phyloP scores from a whole-genome alignment of 2,888 invertebrate species.

The Podabrus alpinus region DNA sequence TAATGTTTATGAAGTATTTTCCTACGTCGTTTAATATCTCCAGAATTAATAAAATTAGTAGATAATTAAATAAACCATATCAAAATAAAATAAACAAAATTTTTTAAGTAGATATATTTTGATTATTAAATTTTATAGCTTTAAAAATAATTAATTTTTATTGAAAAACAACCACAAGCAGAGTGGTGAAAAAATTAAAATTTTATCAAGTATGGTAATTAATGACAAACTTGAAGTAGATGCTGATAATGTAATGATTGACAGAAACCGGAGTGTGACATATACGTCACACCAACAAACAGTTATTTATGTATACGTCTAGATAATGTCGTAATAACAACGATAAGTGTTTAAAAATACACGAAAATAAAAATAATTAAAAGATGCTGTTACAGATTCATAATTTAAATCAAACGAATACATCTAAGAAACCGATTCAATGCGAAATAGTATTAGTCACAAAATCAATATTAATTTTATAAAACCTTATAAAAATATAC shows the following conservation, averaged over 20 bases:
- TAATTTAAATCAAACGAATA: neutral
- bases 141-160: neutral
- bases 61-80: neutral
- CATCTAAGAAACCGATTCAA: neutral
- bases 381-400: neutral
- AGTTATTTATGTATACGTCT: neutral
- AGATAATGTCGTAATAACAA: neutral
- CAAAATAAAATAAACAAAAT: neutral
- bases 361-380: neutral
- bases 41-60: neutral
- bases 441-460: neutral
- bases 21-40: slow-evolving; percentile 13
- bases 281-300: neutral
- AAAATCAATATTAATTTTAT: neutral
- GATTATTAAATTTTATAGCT: neutral
- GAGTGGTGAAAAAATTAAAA: neutral
- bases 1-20: slow-evolving; percentile 32
- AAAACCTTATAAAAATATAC: neutral
- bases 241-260: neutral
- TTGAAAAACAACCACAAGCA: neutral
- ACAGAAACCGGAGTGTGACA: neutral
- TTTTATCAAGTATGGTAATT: neutral
- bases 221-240: neutral
- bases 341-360: neutral
- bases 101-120: neutral